phyloP scores from a whole-genome alignment of 2,888 invertebrate genomes.

The Drosophila formosana region DNA sequence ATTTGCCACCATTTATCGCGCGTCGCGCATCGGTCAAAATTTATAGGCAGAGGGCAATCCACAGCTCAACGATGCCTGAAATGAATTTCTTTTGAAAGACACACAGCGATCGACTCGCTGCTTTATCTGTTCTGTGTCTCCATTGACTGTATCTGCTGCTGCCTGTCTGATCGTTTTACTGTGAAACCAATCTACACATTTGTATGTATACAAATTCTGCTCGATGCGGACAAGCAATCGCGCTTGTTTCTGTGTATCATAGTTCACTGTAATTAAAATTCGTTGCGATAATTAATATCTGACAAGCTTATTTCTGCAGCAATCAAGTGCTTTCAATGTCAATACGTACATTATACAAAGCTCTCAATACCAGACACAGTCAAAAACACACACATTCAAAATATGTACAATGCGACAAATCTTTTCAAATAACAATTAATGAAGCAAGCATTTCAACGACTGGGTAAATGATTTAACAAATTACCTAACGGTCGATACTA shows the following conservation, averaged over 20 bases:
- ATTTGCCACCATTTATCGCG: constrained; percentile 57
- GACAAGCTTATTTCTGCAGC: constrained; percentile 70
- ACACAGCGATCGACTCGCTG: constrained; percentile 26
- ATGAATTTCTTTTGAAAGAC: constrained; percentile 63
- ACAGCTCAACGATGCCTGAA: constrained; percentile 69
- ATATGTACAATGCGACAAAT: background rate
- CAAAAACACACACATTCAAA: background rate
- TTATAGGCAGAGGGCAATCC: constrained; percentile 60
- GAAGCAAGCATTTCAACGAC: constrained; percentile 1
- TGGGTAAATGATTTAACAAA: background rate
- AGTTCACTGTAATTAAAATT: constrained; percentile 70
- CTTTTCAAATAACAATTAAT: constrained; percentile 17
- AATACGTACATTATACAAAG: constrained; percentile 26
- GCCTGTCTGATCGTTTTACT: constrained; percentile 52
- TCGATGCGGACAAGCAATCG: constrained; percentile 25
- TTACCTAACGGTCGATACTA: constrained; percentile 7
- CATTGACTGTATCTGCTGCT: constrained; percentile 9
- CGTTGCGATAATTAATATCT: constrained; percentile 75
- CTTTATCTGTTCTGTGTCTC: constrained; percentile 51
- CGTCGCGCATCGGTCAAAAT: constrained; percentile 59
- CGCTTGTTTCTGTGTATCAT: constrained; percentile 52
- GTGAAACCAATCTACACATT: constrained; percentile 27
- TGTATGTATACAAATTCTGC: constrained; percentile 13
- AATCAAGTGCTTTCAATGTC: constrained; percentile 69
- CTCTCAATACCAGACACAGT: constrained; percentile 8